A percentile compares a stretch with the other conserved stretches of the same genome.
Evolutionary conservation across 2,113 vertebrate species (phyloP).

Genomic region (Cololabis saira): DNA sequence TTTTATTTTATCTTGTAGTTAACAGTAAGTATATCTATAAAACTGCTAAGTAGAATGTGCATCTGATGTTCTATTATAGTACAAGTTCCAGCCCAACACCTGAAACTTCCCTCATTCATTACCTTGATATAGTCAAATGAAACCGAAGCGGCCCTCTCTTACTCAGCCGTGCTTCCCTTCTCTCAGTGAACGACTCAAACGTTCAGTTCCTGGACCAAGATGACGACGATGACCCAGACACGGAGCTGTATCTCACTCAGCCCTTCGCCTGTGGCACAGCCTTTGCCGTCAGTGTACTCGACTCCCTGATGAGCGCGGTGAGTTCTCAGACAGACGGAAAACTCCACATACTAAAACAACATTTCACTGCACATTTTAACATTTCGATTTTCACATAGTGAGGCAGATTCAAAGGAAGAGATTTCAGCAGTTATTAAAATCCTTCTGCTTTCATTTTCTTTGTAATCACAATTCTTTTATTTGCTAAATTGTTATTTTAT

Average conservation of each 20-base stretch:
- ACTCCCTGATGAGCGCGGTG: slow-evolving; percentile 99
- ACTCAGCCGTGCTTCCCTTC: slow-evolving; percentile 40
- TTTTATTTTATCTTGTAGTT: too few relatives aligned
- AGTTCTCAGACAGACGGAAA: slow-evolving; percentile 67
- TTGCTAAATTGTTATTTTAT: too few relatives aligned
- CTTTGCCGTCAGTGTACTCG: slow-evolving; percentile 96
- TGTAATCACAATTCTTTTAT: too few relatives aligned
- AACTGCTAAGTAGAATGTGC: slow-evolving; percentile 48
- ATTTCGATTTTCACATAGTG: neutral
- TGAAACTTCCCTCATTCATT: slow-evolving; percentile 21
- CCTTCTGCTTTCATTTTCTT: too few relatives aligned
- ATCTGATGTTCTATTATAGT: slow-evolving; percentile 49
- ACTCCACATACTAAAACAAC: neutral
- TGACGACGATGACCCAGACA: slow-evolving; percentile 98
- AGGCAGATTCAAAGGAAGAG: neutral
- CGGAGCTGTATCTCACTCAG: slow-evolving; percentile 98
- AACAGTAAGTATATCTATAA: too few relatives aligned
- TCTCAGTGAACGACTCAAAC: slow-evolving; percentile 97
- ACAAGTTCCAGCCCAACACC: neutral
- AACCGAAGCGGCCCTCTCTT: slow-evolving; percentile 36
- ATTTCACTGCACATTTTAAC: neutral
- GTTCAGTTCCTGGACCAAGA: slow-evolving; percentile 99
- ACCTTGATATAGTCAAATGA: neutral
- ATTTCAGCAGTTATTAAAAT: too few relatives aligned
- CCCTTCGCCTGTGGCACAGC: slow-evolving; percentile 98